phyloP scores from a whole-genome alignment of 2,888 invertebrate genomes.

The Galerucella calmariensis region DNA sequence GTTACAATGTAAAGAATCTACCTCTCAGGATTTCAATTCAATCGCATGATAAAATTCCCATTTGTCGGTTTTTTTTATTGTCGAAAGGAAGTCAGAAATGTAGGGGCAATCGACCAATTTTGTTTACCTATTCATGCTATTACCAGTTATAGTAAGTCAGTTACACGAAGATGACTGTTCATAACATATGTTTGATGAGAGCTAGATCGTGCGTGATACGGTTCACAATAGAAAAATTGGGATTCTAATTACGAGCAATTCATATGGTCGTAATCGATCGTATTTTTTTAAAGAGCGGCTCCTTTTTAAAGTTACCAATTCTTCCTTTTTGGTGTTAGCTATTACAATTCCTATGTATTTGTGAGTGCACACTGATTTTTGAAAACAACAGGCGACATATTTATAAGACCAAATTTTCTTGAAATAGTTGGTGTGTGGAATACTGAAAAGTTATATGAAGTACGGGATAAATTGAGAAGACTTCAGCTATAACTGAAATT shows the following conservation, averaged over 20 bases:
- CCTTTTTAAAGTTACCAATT: background rate
- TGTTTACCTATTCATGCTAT: conserved; percentile 23
- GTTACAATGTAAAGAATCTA: no score
- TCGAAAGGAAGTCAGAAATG: conserved; percentile 13
- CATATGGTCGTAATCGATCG: conserved; percentile 30
- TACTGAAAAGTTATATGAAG: no score
- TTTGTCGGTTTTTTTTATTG: conserved; percentile 15
- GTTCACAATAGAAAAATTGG: conserved; percentile 26
- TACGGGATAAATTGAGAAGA: no score
- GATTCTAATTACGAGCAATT: conserved; percentile 29
- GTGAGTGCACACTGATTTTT: no score
- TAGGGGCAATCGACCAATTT: conserved; percentile 16
- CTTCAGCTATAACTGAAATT: no score
- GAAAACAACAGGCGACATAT: no score
- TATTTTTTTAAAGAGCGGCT: conserved; percentile 9
- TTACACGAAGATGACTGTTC: conserved; percentile 25
- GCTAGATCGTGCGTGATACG: conserved; percentile 31
- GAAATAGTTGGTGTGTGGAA: no score
- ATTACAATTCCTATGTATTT: no score
- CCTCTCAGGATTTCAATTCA: no score
- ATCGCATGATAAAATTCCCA: conserved; percentile 11
- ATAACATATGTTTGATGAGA: conserved; percentile 29
- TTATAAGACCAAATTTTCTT: no score
- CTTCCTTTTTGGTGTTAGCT: no score
- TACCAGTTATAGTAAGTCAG: conserved; percentile 19